Conservation (phyloP, 2,888 invertebrate genomes). For the Podabrus alpinus region DNA sequence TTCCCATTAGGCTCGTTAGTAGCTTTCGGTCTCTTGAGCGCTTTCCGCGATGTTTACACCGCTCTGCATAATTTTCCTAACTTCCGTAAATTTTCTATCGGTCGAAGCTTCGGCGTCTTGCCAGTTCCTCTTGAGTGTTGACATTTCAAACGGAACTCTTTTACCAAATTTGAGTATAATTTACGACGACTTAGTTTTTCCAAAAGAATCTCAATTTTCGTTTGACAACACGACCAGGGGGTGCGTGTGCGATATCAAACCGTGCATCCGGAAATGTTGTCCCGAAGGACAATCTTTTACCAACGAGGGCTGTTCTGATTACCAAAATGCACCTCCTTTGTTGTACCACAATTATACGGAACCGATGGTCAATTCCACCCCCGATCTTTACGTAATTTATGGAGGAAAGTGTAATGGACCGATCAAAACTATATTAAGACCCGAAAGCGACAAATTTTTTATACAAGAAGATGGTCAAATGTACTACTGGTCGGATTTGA, state of each 20-base stretch:
- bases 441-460: not conserved
- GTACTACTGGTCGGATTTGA: not conserved
- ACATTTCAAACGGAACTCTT: conserved; percentile 23
- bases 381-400: conserved; percentile 18
- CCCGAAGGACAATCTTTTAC: not conserved
- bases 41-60: not conserved
- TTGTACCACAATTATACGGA: not conserved
- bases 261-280: conserved; percentile 20
- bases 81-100: not conserved
- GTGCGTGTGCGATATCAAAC: conserved; percentile 5
- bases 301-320: not conserved
- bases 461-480: conserved; percentile 1
- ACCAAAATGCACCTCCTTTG: not conserved
- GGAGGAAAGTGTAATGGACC: not conserved
- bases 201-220: not conserved
- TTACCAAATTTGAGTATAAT: conserved; percentile 10
- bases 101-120: not conserved
- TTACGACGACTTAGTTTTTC: conserved; percentile 20
- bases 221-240: not conserved
- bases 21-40: not conserved
- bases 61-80: not conserved
- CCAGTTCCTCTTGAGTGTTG: conserved; percentile 12
- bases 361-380: not conserved
- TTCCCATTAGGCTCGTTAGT: not conserved
- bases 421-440: not conserved